Evolutionary conservation across 2,797 vertebrate genomes (phyloP).

Genomic region (Pangasius djambal): DNA sequence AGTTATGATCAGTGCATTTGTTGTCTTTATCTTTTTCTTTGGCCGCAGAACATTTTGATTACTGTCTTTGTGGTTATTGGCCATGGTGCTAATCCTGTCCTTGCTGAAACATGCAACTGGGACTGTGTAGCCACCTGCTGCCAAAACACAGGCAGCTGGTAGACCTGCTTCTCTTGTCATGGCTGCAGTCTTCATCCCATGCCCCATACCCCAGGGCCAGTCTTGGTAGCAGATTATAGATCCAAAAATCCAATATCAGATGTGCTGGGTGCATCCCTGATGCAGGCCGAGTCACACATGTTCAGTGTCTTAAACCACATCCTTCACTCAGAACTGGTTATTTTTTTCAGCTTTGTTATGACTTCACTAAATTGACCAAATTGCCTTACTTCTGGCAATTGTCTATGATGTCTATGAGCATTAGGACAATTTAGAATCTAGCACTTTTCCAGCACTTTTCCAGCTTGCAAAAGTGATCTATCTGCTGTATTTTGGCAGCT

Average conservation of each 20-base stretch:
- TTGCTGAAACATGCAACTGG: slow-evolving; percentile 6
- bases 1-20: background rate
- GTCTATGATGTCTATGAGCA: background rate
- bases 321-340: background rate
- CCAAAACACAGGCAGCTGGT: background rate
- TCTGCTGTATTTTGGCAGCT: background rate
- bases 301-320: background rate
- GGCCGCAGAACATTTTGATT: background rate
- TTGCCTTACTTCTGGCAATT: background rate
- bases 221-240: slow-evolving; percentile 18
- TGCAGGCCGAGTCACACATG: slow-evolving; percentile 41
- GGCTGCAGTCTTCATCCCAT: background rate
- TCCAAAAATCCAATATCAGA: slow-evolving; percentile 33
- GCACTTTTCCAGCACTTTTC: background rate
- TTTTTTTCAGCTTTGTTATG: background rate
- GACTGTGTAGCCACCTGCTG: background rate
- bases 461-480: background rate
- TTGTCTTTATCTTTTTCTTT: background rate
- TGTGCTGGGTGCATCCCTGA: background rate
- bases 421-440: background rate
- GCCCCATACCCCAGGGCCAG: slow-evolving; percentile 7
- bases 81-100: background rate
- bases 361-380: background rate
- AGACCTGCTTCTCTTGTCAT: background rate
- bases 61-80: slow-evolving; percentile 9